Evolutionary conservation across 2,888 invertebrate species (phyloP), one percentile per base, ranked within the genome.

Genomic region (Sarcophaga subvicina): DNA sequence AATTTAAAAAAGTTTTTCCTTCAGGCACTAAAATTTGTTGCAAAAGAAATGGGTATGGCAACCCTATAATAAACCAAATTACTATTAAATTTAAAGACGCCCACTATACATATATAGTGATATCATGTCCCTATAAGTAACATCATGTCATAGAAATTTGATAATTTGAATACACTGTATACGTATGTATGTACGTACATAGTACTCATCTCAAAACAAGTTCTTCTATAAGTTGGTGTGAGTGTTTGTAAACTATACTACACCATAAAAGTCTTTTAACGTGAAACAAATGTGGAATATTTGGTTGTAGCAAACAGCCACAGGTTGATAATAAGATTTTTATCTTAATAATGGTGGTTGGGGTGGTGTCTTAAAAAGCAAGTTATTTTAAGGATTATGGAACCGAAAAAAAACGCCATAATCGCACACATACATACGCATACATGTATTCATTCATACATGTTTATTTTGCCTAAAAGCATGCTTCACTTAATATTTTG

Each of bases 271-370:
- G 70, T 63, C 63, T 20, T 70, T 70, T 70, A 75, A 60, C 47
- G 60, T 63, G 25, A 67, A 69, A 73, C 45, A 63, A 78, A 73
- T 84, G 66, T 84, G 60, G 37, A 62, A 37, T 37, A 37, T 37
- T 37, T 37, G 37, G 37, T 37, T 37, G 8, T 37, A 54, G 72
- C 73, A 80, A 76, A 80, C 84, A 80, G 75, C 84, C 84, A 80
- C 80, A 80, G 84, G 80, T 84, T 84, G 27, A 47, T 80, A 80
- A 80, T 79, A 87, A 83, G 84, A 87, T 87, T 87, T 81, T 76
- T 70, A 79, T 84, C 84, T 81, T 87, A 79, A 87, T 84, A 79
- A 80, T 37, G 37, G 37, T 37, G 37, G 37, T 37, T 1, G 8
- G 8, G 10, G 37, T 60, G 62, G 60, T 80, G 76, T 76, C 76